Evolutionary conservation across 1,140 invertebrate species (phyloP).

Genomic region (Mycetomoellerius zeteki): DNA sequence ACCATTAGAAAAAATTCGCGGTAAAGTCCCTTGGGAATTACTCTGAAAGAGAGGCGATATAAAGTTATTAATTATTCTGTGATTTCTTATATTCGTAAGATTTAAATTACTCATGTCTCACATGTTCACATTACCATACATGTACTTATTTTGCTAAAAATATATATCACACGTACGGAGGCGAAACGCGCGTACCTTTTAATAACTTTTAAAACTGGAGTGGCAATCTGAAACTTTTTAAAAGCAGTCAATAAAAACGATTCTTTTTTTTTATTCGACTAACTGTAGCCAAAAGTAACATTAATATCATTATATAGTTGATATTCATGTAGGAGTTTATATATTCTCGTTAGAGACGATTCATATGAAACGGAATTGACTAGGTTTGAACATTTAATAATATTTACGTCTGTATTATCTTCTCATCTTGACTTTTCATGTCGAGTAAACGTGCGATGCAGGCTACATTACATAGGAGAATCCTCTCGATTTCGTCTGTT

Average conservation of each 20-base stretch:
- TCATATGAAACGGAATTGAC: no score
- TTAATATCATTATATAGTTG: background rate
- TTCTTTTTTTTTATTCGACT: background rate
- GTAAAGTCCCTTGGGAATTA: constrained; percentile 70
- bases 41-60: background rate
- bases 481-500: background rate
- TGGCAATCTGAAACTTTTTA: background rate
- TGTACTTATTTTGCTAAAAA: background rate
- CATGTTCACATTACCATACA: background rate
- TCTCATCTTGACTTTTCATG: background rate
- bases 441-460: background rate
- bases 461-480: background rate
- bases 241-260: background rate
- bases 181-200: background rate
- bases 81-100: background rate
- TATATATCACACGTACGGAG: background rate
- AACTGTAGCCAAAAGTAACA: background rate
- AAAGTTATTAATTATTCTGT: background rate
- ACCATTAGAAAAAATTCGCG: constrained; percentile 63
- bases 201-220: background rate
- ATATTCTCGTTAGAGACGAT: no score
- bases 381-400: background rate
- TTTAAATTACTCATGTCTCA: background rate
- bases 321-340: no score
- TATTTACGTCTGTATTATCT: background rate